Conservation (phyloP, 2,797 vertebrate genomes). For the Myripristis murdjan region DNA sequence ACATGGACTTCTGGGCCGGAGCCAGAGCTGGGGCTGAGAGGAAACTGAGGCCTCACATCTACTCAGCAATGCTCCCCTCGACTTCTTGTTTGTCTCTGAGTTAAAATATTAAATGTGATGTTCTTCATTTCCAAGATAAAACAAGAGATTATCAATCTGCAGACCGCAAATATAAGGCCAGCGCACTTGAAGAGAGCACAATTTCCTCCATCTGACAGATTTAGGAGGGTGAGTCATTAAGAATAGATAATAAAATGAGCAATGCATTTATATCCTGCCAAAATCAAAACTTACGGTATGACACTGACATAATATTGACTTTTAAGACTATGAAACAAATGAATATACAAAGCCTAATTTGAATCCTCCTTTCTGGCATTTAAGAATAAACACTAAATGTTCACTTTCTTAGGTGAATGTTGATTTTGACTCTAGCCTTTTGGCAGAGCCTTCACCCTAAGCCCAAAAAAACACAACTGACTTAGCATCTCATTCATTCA, state of each 20-base stretch:
- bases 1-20: slow-evolving; percentile 71
- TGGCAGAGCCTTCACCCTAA: slow-evolving; percentile 37
- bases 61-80: slow-evolving; percentile 28
- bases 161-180: neutral
- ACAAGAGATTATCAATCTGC: neutral
- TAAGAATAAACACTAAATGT: neutral
- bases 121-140: neutral
- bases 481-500: slow-evolving; percentile 72
- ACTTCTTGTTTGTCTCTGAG: slow-evolving; percentile 45
- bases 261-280: neutral
- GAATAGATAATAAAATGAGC: slow-evolving; percentile 11
- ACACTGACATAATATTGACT: slow-evolving; percentile 2
- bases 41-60: slow-evolving; percentile 60
- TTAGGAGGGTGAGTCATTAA: neutral
- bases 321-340: neutral
- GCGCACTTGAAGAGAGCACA: neutral
- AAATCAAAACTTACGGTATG: slow-evolving; percentile 7
- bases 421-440: slow-evolving; percentile 26
- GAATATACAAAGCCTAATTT: slow-evolving; percentile 13
- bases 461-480: slow-evolving; percentile 64
- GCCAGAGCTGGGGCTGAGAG: slow-evolving; percentile 60
- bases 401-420: slow-evolving; percentile 7
- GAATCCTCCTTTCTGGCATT: neutral
- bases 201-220: neutral
- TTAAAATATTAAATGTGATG: slow-evolving; percentile 30